Conservation (phyloP, 2,113 vertebrate genomes). For the Cyanoramphus novaezelandiae region DNA sequence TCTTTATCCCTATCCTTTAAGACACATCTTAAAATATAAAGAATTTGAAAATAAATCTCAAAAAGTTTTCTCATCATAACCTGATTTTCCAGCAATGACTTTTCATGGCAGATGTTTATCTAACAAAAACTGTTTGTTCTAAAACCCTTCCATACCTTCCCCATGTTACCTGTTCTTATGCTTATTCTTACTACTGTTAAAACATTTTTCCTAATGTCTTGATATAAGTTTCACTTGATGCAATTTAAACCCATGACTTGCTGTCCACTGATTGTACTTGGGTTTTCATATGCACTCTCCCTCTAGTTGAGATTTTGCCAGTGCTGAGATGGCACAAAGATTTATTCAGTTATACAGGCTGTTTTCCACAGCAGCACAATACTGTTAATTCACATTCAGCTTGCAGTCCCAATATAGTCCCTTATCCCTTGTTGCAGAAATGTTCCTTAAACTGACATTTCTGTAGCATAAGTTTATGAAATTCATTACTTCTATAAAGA, state of each 20-base stretch:
- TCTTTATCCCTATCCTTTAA: neutral
- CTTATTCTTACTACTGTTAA: neutral
- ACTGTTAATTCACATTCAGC: neutral
- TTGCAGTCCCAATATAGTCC: neutral
- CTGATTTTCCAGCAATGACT: neutral
- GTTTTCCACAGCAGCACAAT: neutral
- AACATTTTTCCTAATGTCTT: neutral
- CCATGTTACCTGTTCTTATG: neutral
- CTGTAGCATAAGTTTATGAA: neutral
- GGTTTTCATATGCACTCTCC: neutral
- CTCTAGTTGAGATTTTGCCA: neutral
- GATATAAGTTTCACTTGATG: neutral
- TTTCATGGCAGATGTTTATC: neutral
- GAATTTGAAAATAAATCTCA: neutral
- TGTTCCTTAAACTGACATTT: neutral
- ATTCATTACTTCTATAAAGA: neutral
- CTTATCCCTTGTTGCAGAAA: neutral
- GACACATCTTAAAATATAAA: neutral
- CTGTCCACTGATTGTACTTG: neutral
- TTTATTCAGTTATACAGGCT: neutral
- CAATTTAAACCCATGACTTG: neutral
- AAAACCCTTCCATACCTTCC: neutral
- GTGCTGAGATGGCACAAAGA: neutral
- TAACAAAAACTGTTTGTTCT: neutral
- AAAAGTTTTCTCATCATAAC: neutral